A percentile compares a stretch with the other conserved stretches of the same genome.
Conservation (phyloP, 2,113 vertebrate genomes). For the Pelecanoides urinatrix region DNA sequence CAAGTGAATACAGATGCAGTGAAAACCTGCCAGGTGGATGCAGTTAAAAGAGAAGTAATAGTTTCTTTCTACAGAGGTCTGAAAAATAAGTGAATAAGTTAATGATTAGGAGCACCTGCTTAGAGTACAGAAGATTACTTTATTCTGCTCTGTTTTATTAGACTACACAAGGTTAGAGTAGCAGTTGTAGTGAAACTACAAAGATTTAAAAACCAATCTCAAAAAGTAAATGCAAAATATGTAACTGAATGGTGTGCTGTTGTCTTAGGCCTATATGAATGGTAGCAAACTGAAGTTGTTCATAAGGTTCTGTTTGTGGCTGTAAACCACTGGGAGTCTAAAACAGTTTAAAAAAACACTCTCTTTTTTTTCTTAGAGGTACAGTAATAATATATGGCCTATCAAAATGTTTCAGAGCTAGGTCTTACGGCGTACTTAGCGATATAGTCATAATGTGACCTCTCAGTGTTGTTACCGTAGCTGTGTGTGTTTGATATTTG, state of each 20-base stretch:
- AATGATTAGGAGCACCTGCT: background rate
- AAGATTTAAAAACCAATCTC: background rate
- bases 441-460: background rate
- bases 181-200: background rate
- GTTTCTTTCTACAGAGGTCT: constrained; percentile 46
- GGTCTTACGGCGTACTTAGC: background rate
- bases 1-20: constrained; percentile 34
- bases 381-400: background rate
- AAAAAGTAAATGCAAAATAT: background rate
- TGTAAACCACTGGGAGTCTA: background rate
- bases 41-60: constrained; percentile 20
- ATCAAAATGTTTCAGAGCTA: background rate
- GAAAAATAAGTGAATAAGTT: background rate
- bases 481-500: background rate
- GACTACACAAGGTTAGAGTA: background rate
- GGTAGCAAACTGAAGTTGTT: background rate
- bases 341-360: background rate
- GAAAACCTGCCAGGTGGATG: constrained; percentile 49
- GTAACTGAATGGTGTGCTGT: background rate
- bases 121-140: background rate
- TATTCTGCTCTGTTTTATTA: background rate
- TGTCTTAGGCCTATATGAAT: background rate
- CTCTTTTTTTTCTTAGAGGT: background rate
- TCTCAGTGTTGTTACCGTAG: background rate
- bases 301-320: background rate